These are phyloP conservation scores for Grallaria varia DNA, from an alignment of 2,113 vertebrate species.

Conservation along the genomic window DNA sequence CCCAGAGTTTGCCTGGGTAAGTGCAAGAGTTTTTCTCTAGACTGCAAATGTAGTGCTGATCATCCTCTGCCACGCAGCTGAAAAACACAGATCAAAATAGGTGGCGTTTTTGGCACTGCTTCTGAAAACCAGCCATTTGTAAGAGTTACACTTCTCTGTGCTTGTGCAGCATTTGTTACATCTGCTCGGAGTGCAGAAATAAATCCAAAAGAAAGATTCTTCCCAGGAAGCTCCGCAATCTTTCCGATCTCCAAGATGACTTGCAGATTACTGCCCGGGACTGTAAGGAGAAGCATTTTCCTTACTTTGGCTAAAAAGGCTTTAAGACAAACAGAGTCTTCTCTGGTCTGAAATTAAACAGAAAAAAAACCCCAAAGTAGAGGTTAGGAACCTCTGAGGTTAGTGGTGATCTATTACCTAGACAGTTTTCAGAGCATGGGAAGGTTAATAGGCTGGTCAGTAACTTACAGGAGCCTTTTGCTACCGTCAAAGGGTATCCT, in stretches of 20 bases:
- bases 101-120: neutral
- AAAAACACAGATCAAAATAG: neutral
- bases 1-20: neutral
- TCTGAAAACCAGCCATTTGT: neutral
- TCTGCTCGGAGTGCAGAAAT: neutral
- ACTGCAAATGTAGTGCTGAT: neutral
- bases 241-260: neutral
- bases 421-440: neutral
- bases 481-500: neutral
- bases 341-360: neutral
- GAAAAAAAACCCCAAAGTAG: neutral
- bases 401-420: neutral
- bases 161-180: neutral
- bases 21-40: neutral
- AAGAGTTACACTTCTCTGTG: neutral
- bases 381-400: neutral
- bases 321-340: neutral
- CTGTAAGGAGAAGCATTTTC: neutral
- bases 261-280: neutral
- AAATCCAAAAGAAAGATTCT: neutral
- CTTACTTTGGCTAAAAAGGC: neutral
- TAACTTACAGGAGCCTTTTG: neutral
- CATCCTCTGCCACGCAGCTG: neutral
- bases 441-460: neutral
- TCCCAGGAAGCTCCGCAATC: neutral